phyloP scores from a whole-genome alignment of 2,113 vertebrate species.

The Eupsittula cactorum region DNA sequence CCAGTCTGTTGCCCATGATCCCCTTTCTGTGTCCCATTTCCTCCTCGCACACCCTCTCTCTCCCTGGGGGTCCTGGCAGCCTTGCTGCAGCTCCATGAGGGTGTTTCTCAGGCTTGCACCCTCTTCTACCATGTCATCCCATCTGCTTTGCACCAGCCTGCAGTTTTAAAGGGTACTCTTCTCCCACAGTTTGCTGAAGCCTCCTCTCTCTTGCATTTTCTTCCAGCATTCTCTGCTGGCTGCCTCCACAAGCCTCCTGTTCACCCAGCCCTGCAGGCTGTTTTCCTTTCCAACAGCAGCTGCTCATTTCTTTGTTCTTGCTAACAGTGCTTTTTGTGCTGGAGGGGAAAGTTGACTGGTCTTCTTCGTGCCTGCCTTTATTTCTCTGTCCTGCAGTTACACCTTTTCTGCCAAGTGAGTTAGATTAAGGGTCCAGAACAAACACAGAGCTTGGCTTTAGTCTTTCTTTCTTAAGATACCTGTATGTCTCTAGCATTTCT shows the following conservation, averaged over 20 bases:
- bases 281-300: not conserved
- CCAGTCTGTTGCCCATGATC: not conserved
- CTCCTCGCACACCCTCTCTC: not conserved
- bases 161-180: not conserved
- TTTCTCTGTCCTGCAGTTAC: not conserved
- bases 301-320: not conserved
- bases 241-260: not conserved
- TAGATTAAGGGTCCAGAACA: not conserved
- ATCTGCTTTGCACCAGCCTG: not conserved
- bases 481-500: not conserved
- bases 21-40: fast-evolving
- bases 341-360: not conserved
- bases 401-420: not conserved
- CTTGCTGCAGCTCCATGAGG: not conserved
- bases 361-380: not conserved
- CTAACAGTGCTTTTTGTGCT: not conserved
- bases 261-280: not conserved
- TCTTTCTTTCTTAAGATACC: not conserved
- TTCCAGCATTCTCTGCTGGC: not conserved
- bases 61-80: not conserved
- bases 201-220: not conserved
- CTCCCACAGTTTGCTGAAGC: not conserved
- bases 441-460: not conserved
- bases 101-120: not conserved
- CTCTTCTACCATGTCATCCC: not conserved